Base-by-base conservation (phyloP, 1,140 invertebrate species). In the Scylla paramamosain region DNA sequence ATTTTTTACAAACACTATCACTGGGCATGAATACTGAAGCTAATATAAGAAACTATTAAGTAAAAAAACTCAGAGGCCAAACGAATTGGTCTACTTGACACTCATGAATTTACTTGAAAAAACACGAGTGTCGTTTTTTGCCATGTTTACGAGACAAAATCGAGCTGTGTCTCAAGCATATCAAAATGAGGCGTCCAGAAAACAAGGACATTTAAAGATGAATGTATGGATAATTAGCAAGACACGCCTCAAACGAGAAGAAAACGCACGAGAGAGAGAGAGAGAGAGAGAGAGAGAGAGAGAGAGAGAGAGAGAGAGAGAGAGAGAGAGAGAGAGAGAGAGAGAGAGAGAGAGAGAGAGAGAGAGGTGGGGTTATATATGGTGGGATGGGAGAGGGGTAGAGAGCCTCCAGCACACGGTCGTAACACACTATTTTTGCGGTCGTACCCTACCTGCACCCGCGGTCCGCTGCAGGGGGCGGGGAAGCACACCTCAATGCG, bases 261-360 rank as follows among this genome's bases (percentile, higher is more conserved):
- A 86, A 39, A 88, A 88, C 28, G 12, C 48, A 28, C 12, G 31
- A 39, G 88, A 90, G 88, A 90, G 88, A 90, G 14, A 77, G 20
- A n/a, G 52, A 92, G 91, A 92, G 91, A 92, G 91, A 92, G 91
- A 91, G 90, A 52, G 45, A 91, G 90, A 88, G 87, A 88, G 87
- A 88, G 87, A 88, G 87, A 88, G 87, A 88, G 87, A 88, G 87
- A 88, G 87, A 88, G 87, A 88, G 84, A 87, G 84, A 87, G 84
- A 87, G 84, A 59, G 52, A 59, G 52, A 86, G 83, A 39, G 32
- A 86, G 32, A 39, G n/a, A 88, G 89, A 52, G 89, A 91, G 89
- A 91, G 89, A 91, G n/a, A 77, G 48, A 67, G 91, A 92, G 91
- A 92, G 91, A 92, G 91, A 92, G 91, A 92, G 91, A 92, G 91